Evolutionary conservation across 2,888 invertebrate species (phyloP), one percentile per base, ranked within the genome.

Genomic region (Bembecia ichneumoniformis): DNA sequence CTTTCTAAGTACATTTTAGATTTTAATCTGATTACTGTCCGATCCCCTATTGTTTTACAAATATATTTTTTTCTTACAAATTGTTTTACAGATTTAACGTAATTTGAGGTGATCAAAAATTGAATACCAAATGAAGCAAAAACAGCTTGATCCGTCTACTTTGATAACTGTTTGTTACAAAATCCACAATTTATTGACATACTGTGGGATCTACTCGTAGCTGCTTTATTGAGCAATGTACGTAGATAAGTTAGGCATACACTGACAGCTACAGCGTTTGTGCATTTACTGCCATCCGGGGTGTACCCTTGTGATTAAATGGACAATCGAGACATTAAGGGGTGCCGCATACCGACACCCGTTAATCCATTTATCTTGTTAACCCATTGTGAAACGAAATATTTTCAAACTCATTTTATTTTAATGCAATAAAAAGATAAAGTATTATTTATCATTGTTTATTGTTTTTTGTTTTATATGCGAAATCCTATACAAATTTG

Each of bases 291-390:
- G 55, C 63, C 58, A 54, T 53, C 59, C 56, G 58, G 57, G 59
- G 50, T 62, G 56, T 55, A 58, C 55, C 56, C 44, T 44, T 15
- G 60, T 68, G 63, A 74, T 72, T 69, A 71, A 64, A 65, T 62
- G 62, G 62, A 71, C 64, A 68, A 69, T 68, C 63, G 61, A 59
- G 64, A 56, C 58, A 58, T 63, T 60, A 58, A 56, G 53, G 52
- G 52, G 53, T 52, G 56, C 58, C 58, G 65, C 62, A 64, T 9
- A 28, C 28, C 28, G 28, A 28, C 28, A 71, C 68, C 74, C 68
- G 67, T 65, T 76, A 72, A 77, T 74, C 70, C 69, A 75, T 76
- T 77, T 76, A 73, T 70, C 66, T 64, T 73, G 72, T 71, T 63
- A 65, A 50, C 44, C 52, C 16, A 44, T 16, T 44, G 44, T 10